A percentile compares a stretch with the other conserved stretches of the same genome.
Evolutionary conservation across 2,888 invertebrate species (phyloP).

Genomic region (Beris chalybata): DNA sequence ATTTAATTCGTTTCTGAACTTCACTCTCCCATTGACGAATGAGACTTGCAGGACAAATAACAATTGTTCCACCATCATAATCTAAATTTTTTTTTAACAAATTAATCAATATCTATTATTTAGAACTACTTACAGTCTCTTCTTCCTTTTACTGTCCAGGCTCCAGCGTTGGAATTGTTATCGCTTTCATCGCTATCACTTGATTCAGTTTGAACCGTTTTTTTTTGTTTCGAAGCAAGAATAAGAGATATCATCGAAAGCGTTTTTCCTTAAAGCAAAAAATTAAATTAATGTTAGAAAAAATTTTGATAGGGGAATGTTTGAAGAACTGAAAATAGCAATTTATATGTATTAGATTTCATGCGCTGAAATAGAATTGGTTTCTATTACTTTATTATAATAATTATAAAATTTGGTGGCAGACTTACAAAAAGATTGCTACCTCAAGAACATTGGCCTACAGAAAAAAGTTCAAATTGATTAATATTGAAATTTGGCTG

Average conservation of each 20-base stretch:
- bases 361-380: too few relatives aligned
- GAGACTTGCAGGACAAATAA: constrained; percentile 90
- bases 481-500: too few relatives aligned
- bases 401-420: too few relatives aligned
- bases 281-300: constrained; percentile 56
- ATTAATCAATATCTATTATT: neutral
- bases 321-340: too few relatives aligned
- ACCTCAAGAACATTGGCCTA: too few relatives aligned
- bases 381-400: too few relatives aligned
- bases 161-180: constrained; percentile 36
- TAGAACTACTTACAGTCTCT: constrained; percentile 45
- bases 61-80: constrained; percentile 73
- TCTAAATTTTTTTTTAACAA: constrained; percentile 47
- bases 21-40: constrained; percentile 89
- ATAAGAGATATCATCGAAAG: constrained; percentile 79
- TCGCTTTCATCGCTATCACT: constrained; percentile 39
- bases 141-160: constrained; percentile 50
- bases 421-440: too few relatives aligned
- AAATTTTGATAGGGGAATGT: too few relatives aligned
- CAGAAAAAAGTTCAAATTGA: too few relatives aligned
- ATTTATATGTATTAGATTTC: too few relatives aligned
- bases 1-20: constrained; percentile 65
- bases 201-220: constrained; percentile 3
- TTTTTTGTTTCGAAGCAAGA: constrained; percentile 53
- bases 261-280: constrained; percentile 61